phyloP scores from a whole-genome alignment of 1,140 invertebrate genomes.

The Atopsyche davidsoni region DNA sequence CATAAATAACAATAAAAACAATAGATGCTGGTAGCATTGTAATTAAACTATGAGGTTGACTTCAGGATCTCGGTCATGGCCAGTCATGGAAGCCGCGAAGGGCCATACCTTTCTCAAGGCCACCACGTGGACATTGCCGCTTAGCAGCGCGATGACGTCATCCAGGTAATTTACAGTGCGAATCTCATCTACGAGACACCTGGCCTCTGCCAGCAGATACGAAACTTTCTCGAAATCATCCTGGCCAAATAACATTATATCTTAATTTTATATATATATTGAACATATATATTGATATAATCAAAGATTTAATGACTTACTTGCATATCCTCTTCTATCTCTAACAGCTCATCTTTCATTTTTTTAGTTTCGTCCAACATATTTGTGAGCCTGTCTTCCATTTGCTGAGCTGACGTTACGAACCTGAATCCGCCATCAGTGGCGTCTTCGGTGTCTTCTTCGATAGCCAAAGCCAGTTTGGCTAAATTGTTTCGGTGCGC shows the following conservation, averaged over 20 bases:
- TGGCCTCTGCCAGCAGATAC: conserved; percentile 34
- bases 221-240: conserved; percentile 17
- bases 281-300: too few relatives aligned
- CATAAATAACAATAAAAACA: background rate
- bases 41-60: conserved; percentile 43
- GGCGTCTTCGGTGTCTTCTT: conserved; percentile 39
- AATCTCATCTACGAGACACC: conserved; percentile 36
- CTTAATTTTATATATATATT: conserved; percentile 48
- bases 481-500: conserved; percentile 41
- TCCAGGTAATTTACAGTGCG: conserved; percentile 41
- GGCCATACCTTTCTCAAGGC: conserved; percentile 37
- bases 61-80: conserved; percentile 32
- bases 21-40: conserved; percentile 14
- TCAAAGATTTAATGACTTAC: conserved; percentile 32
- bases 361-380: conserved; percentile 43
- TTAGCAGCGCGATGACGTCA: conserved; percentile 43
- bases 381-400: conserved; percentile 34
- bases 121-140: conserved; percentile 37
- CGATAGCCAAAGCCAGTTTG: conserved; percentile 42
- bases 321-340: conserved; percentile 46
- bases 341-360: conserved; percentile 42
- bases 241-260: conserved; percentile 9
- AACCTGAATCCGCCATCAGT: conserved; percentile 28
- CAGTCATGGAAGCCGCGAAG: conserved; percentile 35
- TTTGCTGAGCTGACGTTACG: conserved; percentile 35